A percentile compares a stretch with the other conserved stretches of the same genome.
Conservation (phyloP, 1,140 invertebrate species). For the Drosophila sp. region DNA sequence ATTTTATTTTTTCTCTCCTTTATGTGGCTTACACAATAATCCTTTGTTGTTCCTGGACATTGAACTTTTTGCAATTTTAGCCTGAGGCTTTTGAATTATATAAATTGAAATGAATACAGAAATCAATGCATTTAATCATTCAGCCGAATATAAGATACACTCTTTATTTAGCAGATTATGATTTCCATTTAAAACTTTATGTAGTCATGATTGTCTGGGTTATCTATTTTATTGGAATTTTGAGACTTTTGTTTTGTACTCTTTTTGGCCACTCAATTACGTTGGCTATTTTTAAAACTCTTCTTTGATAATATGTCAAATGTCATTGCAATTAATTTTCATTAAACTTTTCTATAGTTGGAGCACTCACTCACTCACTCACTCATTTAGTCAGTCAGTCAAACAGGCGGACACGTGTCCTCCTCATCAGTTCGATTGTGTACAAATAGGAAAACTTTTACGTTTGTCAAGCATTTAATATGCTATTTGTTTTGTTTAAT, state of each 20-base stretch:
- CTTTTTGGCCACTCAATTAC: conserved; percentile 30
- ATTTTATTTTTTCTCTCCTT: neutral
- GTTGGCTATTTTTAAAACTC: neutral
- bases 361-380: neutral
- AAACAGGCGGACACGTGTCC: conserved; percentile 3
- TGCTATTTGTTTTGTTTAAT: conserved; percentile 49
- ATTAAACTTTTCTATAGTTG: conserved; percentile 14
- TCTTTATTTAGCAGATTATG: neutral
- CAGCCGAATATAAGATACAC: neutral
- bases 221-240: neutral
- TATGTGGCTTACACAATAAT: neutral
- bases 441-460: conserved; percentile 14
- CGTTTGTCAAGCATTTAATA: conserved; percentile 53
- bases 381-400: neutral
- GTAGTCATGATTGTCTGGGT: neutral
- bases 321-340: conserved; percentile 58
- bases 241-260: neutral
- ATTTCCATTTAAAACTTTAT: no score
- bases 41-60: conserved; percentile 8
- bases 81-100: neutral
- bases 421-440: no score
- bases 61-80: conserved; percentile 25
- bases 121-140: neutral
- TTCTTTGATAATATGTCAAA: conserved; percentile 54
- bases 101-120: neutral